Conservation (phyloP, 2,113 vertebrate genomes). For the Hydropotes inermis region DNA sequence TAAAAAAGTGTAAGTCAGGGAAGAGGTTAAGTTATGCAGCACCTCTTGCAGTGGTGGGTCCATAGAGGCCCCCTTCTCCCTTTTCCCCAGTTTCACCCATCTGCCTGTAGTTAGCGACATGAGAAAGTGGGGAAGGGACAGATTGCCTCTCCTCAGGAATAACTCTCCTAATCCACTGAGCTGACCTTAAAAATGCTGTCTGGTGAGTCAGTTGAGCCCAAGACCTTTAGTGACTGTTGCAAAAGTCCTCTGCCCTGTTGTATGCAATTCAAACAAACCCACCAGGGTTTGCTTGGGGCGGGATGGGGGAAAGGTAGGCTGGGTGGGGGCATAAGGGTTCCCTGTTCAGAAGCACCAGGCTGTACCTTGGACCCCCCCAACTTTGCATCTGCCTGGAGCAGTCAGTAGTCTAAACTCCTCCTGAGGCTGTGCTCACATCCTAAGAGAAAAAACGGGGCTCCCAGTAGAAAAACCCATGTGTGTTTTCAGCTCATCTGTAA, state of each 20-base stretch:
- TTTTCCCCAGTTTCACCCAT: neutral
- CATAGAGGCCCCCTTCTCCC: neutral
- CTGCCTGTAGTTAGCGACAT: neutral
- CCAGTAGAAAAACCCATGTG: neutral
- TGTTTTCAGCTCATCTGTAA: neutral
- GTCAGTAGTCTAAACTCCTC: neutral
- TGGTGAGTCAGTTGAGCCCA: neutral
- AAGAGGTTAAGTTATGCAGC: neutral
- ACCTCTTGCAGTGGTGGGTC: neutral
- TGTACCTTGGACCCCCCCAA: neutral
- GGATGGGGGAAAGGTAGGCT: neutral
- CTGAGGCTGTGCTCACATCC: neutral
- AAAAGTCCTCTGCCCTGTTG: neutral
- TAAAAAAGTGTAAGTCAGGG: neutral
- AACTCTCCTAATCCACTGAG: neutral
- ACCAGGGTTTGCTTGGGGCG: neutral
- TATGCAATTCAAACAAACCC: neutral
- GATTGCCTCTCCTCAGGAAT: neutral
- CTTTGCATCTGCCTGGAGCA: neutral
- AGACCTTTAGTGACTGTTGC: neutral
- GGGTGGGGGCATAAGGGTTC: neutral
- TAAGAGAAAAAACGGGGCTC: neutral
- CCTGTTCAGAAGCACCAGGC: neutral
- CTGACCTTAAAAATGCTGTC: conserved; percentile 8
- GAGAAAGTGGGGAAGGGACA: neutral